phyloP scores from a whole-genome alignment of 1,140 invertebrate species.

The Phymastichus coffea region DNA sequence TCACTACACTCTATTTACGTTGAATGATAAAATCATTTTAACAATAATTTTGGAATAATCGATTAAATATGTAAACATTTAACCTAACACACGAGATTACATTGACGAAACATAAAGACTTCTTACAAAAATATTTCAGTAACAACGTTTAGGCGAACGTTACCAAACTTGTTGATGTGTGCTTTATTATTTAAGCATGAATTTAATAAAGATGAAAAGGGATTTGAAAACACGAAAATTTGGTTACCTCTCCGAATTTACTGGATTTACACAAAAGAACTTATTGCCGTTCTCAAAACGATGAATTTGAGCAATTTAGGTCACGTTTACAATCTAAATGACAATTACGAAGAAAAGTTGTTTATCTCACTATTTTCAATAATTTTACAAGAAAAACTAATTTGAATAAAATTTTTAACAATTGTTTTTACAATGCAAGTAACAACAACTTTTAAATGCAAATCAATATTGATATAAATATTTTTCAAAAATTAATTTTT shows the following conservation, averaged over 20 bases:
- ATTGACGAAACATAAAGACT: background rate
- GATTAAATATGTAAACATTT: conserved; percentile 18
- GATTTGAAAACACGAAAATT: conserved; percentile 34
- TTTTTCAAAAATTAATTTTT: too few species aligned
- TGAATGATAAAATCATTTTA: background rate
- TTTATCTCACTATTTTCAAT: too few species aligned
- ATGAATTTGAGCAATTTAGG: too few species aligned
- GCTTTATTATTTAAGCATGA: background rate
- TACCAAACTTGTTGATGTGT: background rate
- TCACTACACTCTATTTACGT: background rate
- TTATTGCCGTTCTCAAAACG: too few species aligned
- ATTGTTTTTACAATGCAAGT: too few species aligned
- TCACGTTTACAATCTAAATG: conserved; percentile 20
- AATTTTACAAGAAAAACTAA: too few species aligned
- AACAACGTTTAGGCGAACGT: background rate
- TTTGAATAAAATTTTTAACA: too few species aligned
- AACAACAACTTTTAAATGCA: too few species aligned
- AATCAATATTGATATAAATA: too few species aligned
- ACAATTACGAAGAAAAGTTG: too few species aligned
- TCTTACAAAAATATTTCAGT: conserved; percentile 4
- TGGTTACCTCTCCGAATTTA: conserved; percentile 35
- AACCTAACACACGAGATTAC: conserved; percentile 13
- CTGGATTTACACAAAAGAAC: conserved; percentile 36
- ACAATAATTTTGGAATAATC: background rate
- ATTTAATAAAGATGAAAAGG: conserved; percentile 32